Evolutionary conservation across 2,113 vertebrate species (phyloP).

Genomic region (Pelusios castaneus): DNA sequence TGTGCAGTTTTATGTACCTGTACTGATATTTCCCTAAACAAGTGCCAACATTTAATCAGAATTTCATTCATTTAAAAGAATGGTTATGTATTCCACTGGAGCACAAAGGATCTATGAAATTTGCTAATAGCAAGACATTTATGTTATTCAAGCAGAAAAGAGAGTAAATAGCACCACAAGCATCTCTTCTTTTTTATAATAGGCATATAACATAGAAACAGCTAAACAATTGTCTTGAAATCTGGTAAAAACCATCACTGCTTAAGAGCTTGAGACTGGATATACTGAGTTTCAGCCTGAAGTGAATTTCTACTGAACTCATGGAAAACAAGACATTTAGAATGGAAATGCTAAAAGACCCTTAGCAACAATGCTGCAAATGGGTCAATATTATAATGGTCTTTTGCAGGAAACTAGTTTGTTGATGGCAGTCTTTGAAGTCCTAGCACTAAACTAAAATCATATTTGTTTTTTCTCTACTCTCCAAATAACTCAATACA

Average conservation of each 20-base stretch:
- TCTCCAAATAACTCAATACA: not conserved
- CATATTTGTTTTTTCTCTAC: not conserved
- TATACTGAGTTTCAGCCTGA: conserved; percentile 16
- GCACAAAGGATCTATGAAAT: not conserved
- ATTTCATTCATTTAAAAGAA: not conserved
- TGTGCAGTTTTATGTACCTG: not conserved
- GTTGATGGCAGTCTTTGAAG: not conserved
- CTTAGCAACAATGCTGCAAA: conserved; percentile 26
- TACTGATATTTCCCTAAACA: not conserved
- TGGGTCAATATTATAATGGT: not conserved
- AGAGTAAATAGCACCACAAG: not conserved
- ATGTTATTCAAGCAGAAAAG: not conserved
- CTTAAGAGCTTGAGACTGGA: conserved; percentile 27
- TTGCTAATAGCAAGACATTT: not conserved
- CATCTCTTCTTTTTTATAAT: conserved; percentile 32
- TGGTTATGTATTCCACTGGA: not conserved
- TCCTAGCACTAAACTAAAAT: not conserved
- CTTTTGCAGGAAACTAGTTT: not conserved
- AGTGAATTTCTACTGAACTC: conserved; percentile 56
- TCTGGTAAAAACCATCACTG: conserved; percentile 49
- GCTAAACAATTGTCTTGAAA: conserved; percentile 60
- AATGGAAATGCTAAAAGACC: conserved; percentile 36
- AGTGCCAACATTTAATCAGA: not conserved
- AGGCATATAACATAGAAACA: conserved; percentile 48
- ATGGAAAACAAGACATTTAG: conserved; percentile 27